A percentile compares a stretch with the other conserved stretches of the same genome.
These are phyloP conservation scores for Acronicta psi DNA, from an alignment of 2,888 invertebrate species.

Conservation along the genomic window DNA sequence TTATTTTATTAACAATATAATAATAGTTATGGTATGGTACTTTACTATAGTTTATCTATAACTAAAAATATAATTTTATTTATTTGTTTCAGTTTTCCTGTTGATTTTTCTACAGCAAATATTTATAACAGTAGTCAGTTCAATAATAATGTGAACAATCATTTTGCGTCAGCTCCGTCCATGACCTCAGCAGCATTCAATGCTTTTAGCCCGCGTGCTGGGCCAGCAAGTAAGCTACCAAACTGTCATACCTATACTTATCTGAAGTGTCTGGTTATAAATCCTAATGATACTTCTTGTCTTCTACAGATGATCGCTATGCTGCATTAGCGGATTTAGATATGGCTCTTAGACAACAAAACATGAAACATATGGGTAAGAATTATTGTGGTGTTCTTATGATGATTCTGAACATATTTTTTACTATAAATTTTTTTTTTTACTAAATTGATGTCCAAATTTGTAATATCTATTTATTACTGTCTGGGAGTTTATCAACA, in stretches of 20 bases:
- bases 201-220: slow-evolving; percentile 70
- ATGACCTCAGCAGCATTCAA: slow-evolving; percentile 79
- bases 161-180: slow-evolving; percentile 74
- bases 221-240: slow-evolving; percentile 74
- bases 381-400: neutral
- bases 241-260: neutral
- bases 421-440: too few species aligned
- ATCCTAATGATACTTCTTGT: slow-evolving; percentile 5
- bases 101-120: slow-evolving; percentile 92
- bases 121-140: slow-evolving; percentile 91
- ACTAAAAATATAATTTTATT: slow-evolving; percentile 13
- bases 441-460: too few species aligned
- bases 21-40: neutral
- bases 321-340: slow-evolving; percentile 98
- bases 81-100: slow-evolving; percentile 89
- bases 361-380: slow-evolving; percentile 84
- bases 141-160: slow-evolving; percentile 78
- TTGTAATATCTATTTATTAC: too few species aligned
- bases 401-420: too few species aligned
- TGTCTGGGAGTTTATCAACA: too few species aligned
- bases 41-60: neutral
- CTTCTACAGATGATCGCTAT: slow-evolving; percentile 94
- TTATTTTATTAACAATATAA: neutral
- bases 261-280: neutral
- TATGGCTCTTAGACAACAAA: slow-evolving; percentile 91